These are phyloP conservation scores for Eudemis profundana DNA, from an alignment of 2,888 invertebrate genomes.

Conservation along the genomic window DNA sequence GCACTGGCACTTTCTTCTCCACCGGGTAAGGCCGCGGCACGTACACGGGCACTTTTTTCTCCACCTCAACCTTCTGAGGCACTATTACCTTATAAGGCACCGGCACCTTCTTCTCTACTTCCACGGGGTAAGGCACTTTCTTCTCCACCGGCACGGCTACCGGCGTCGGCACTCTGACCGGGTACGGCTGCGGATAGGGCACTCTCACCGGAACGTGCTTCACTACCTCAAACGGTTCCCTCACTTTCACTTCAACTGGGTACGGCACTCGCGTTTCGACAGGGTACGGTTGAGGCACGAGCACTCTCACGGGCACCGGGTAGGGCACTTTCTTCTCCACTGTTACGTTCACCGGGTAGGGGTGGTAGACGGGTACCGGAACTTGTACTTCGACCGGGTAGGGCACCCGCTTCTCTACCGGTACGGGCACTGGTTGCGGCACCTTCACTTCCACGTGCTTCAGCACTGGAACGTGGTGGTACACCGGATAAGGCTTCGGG, in stretches of 20 bases:
- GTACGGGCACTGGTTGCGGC: conserved; percentile 71
- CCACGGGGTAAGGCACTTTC: conserved; percentile 75
- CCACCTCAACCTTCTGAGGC: conserved; percentile 64
- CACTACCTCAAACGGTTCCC: conserved; percentile 74
- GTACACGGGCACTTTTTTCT: conserved; percentile 66
- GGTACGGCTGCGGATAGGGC: conserved; percentile 78
- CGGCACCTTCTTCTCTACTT: conserved; percentile 79
- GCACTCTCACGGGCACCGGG: conserved; percentile 74
- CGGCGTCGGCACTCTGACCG: conserved; percentile 82
- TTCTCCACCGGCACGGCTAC: conserved; percentile 80
- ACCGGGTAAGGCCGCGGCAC: conserved; percentile 56
- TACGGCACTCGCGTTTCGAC: conserved; percentile 85
- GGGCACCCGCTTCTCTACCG: conserved; percentile 75
- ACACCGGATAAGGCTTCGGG: conserved; percentile 78
- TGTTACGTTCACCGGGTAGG: conserved; percentile 69
- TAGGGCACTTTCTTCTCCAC: conserved; percentile 78
- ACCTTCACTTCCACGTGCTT: conserved; percentile 77
- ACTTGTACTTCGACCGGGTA: conserved; percentile 73
- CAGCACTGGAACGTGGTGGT: conserved; percentile 74
- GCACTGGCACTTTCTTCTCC: conserved; percentile 74
- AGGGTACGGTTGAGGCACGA: conserved; percentile 79
- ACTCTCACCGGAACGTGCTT: conserved; percentile 75
- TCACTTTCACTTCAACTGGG: conserved; percentile 78
- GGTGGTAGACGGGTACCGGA: conserved; percentile 67
- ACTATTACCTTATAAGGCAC: conserved; percentile 56